Evolutionary conservation across 2,888 invertebrate genomes (phyloP).

Genomic region (Teleiodes luculella): DNA sequence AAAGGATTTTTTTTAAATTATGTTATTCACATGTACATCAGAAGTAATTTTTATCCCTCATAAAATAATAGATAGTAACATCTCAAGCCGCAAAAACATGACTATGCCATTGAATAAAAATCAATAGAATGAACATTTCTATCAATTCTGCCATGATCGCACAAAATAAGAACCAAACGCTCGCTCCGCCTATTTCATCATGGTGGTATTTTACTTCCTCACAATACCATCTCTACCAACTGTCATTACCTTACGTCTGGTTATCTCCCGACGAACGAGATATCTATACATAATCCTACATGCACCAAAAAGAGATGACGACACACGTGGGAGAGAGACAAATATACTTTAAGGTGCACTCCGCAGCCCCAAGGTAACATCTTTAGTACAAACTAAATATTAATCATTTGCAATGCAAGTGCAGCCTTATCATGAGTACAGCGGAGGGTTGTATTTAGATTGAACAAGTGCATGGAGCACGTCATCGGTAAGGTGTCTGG

Average conservation of each 20-base stretch:
- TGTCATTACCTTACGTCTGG: constrained; percentile 64
- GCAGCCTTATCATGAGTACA: constrained; percentile 61
- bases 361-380: constrained; percentile 50
- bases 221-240: constrained; percentile 46
- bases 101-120: constrained; percentile 32
- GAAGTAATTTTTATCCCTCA: no score
- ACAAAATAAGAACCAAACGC: constrained; percentile 37
- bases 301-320: constrained; percentile 67
- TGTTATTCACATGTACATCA: no score
- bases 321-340: constrained; percentile 60
- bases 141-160: constrained; percentile 42
- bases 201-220: constrained; percentile 61
- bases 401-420: constrained; percentile 60
- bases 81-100: not conserved
- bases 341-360: constrained; percentile 64
- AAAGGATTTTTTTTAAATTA: no score
- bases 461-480: constrained; percentile 40
- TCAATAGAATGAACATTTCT: constrained; percentile 29
- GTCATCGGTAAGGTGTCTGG: constrained; percentile 42
- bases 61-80: no score
- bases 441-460: constrained; percentile 58
- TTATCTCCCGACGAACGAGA: constrained; percentile 71
- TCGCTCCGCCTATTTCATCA: constrained; percentile 74
- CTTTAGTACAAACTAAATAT: constrained; percentile 47
- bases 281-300: constrained; percentile 69